phyloP scores from a whole-genome alignment of 1,140 invertebrate genomes.

The Orchestia grillus region DNA sequence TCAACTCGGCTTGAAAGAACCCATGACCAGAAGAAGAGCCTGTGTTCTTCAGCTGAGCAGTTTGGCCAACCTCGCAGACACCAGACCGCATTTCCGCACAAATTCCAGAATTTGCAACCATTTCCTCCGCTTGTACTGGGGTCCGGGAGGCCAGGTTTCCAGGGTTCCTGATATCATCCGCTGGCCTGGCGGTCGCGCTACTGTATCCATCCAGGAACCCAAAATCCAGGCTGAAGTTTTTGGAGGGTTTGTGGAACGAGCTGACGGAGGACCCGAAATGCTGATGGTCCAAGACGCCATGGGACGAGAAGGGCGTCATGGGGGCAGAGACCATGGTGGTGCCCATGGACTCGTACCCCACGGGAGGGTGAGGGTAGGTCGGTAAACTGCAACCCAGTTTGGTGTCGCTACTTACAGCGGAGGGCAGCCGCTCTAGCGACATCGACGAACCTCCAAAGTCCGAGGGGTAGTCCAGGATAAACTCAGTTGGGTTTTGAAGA shows the following conservation, averaged over 20 bases:
- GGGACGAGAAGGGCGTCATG: not conserved
- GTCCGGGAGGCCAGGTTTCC: not conserved
- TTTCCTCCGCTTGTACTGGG: not conserved
- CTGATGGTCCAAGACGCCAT: not conserved
- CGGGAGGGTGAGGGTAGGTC: not conserved
- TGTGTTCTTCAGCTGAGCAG: not conserved
- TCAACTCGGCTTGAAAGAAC: not conserved
- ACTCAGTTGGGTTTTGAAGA: not conserved
- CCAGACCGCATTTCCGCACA: too few species aligned
- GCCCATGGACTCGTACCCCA: not conserved
- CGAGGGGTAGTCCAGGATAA: not conserved
- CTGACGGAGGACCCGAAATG: not conserved
- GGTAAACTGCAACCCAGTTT: not conserved
- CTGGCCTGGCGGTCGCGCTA: not conserved
- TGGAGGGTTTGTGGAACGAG: constrained; percentile 29
- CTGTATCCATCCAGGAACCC: not conserved
- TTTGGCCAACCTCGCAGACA: not conserved
- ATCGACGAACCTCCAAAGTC: not conserved
- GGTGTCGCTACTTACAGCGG: not conserved
- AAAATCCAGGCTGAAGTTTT: constrained; percentile 11
- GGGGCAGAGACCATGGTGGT: not conserved
- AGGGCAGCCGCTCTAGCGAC: not conserved
- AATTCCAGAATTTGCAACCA: not conserved
- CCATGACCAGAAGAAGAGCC: too few species aligned
- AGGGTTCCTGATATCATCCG: not conserved